Evolutionary conservation across 2,113 vertebrate species (phyloP).

Genomic region (Ciconia boyciana): DNA sequence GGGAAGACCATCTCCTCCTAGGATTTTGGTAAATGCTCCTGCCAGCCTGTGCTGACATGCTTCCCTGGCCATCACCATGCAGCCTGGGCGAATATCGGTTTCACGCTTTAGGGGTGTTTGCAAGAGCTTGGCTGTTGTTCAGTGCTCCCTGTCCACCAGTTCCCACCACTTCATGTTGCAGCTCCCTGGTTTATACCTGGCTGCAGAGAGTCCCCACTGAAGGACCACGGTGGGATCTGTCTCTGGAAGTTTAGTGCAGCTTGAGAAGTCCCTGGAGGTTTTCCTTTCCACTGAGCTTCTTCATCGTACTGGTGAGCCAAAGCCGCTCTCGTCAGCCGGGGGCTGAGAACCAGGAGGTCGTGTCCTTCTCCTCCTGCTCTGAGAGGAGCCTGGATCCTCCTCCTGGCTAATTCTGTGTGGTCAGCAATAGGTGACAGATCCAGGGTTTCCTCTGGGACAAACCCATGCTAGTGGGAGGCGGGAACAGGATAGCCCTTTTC

Average conservation of each 20-base stretch:
- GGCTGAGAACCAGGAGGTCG: background rate
- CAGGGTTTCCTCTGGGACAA: background rate
- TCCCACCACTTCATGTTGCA: background rate
- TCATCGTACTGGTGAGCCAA: background rate
- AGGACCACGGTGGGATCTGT: background rate
- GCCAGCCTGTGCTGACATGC: background rate
- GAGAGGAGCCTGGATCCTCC: background rate
- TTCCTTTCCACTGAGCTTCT: background rate
- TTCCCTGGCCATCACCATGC: background rate
- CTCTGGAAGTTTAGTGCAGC: background rate
- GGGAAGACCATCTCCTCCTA: background rate
- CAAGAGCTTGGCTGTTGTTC: background rate
- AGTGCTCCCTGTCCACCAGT: background rate
- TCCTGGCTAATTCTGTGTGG: background rate
- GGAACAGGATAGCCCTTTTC: background rate
- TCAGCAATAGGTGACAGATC: accelerated
- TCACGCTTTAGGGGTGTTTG: background rate
- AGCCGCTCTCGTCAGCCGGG: background rate
- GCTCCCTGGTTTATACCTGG: background rate
- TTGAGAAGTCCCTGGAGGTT: background rate
- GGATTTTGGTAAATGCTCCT: background rate
- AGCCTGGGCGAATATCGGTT: background rate
- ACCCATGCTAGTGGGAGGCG: background rate
- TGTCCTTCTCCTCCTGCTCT: background rate
- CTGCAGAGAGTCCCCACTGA: background rate